Conservation (phyloP, 2,888 invertebrate genomes). For the Drosophila anomalata region DNA sequence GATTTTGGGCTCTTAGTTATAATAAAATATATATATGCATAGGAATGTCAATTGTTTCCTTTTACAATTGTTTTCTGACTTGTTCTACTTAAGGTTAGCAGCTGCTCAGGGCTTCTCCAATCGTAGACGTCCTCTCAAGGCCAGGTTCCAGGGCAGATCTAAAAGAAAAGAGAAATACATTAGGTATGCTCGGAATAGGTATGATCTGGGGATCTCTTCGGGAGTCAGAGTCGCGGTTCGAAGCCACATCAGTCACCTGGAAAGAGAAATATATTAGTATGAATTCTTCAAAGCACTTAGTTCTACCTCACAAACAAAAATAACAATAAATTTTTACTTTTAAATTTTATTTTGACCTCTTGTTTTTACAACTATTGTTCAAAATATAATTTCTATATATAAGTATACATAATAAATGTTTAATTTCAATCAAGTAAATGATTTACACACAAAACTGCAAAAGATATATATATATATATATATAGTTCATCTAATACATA, state of each 20-base stretch:
- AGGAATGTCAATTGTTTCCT: slow-evolving; percentile 38
- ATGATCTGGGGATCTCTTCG: slow-evolving; percentile 3
- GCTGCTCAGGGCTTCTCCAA: background rate
- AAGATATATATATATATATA: slow-evolving; percentile 22
- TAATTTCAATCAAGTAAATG: slow-evolving; percentile 59
- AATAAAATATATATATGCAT: slow-evolving; percentile 23
- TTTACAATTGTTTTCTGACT: slow-evolving; percentile 32
- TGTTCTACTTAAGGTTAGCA: slow-evolving; percentile 41
- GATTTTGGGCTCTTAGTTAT: slow-evolving; percentile 43
- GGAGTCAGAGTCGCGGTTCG: background rate
- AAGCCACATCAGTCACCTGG: slow-evolving; percentile 44
- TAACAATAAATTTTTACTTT: slow-evolving; percentile 24
- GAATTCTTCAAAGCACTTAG: slow-evolving; percentile 9
- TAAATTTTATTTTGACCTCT: slow-evolving; percentile 42
- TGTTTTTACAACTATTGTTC: slow-evolving; percentile 70
- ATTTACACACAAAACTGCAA: slow-evolving; percentile 53
- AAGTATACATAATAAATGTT: slow-evolving; percentile 63
- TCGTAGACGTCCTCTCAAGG: background rate
- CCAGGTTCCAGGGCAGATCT: slow-evolving; percentile 13
- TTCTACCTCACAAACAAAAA: slow-evolving; percentile 3
- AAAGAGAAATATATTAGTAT: slow-evolving; percentile 80
- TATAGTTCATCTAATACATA: slow-evolving; percentile 29
- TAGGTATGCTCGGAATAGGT: slow-evolving; percentile 24
- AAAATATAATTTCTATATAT: slow-evolving; percentile 72
- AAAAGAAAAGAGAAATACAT: slow-evolving; percentile 54